Evolutionary conservation across 2,888 invertebrate genomes (phyloP).

Genomic region (Panopea generosa): DNA sequence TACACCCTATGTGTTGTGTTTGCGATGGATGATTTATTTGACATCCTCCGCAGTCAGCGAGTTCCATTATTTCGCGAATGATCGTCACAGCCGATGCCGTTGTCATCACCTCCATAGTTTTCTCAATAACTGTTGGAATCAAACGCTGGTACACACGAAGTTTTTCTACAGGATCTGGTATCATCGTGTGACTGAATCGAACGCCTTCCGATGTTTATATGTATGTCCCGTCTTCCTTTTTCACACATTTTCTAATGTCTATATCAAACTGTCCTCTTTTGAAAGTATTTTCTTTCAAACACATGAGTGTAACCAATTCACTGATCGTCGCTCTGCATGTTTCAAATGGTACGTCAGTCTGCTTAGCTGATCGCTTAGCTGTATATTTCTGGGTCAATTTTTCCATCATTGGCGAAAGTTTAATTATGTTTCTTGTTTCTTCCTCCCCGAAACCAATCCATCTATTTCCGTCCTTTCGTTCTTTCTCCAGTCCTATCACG

Average conservation of each 20-base stretch:
- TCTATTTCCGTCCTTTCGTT: neutral
- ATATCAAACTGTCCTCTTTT: constrained; percentile 4
- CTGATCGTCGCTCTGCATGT: neutral
- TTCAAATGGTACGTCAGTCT: neutral
- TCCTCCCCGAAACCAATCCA: neutral
- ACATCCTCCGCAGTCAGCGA: neutral
- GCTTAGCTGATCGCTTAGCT: neutral
- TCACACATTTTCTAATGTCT: too few relatives aligned
- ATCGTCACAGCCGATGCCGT: neutral
- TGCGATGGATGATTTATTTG: neutral
- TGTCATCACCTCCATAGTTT: neutral
- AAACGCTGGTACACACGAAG: too few relatives aligned
- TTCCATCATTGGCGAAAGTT: neutral
- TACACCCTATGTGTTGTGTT: neutral
- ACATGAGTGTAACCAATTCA: neutral
- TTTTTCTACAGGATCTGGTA: neutral
- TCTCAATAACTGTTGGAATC: neutral
- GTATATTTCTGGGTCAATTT: neutral
- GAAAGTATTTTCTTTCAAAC: constrained; percentile 2
- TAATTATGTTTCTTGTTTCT: neutral
- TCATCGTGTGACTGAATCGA: too few relatives aligned
- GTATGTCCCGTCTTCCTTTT: too few relatives aligned
- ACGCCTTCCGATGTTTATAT: too few relatives aligned
- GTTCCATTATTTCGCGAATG: neutral
- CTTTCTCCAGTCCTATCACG: neutral